Conservation (phyloP, 2,888 invertebrate species). For the Dromius quadrimaculatus region DNA sequence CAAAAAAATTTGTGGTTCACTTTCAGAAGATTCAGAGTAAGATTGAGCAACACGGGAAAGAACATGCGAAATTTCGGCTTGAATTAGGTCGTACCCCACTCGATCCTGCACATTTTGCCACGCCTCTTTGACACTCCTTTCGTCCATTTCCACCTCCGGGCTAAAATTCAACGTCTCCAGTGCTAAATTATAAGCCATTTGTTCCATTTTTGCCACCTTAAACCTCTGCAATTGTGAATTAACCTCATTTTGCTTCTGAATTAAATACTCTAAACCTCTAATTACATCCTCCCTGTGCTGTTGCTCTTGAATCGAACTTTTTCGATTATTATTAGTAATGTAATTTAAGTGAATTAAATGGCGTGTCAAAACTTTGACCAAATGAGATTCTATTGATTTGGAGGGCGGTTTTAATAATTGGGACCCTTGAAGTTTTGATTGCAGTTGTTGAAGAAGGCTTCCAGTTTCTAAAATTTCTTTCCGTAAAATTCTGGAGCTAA, state of each 20-base stretch:
- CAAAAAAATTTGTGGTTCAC: neutral
- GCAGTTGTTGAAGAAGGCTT: constrained; percentile 67
- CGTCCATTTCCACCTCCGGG: constrained; percentile 67
- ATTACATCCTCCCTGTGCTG: constrained; percentile 65
- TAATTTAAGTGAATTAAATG: constrained; percentile 69
- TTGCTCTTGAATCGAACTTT: constrained; percentile 61
- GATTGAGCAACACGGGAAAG: constrained; percentile 77
- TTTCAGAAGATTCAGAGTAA: constrained; percentile 65
- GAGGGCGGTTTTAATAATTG: neutral
- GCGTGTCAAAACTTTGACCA: constrained; percentile 81
- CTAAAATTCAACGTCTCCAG: constrained; percentile 76
- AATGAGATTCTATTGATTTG: constrained; percentile 66
- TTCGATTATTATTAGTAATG: constrained; percentile 62
- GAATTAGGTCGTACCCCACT: constrained; percentile 80
- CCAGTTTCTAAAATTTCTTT: constrained; percentile 82
- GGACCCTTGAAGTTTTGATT: neutral
- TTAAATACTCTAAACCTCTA: constrained; percentile 63
- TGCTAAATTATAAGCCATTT: constrained; percentile 78
- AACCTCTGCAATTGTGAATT: constrained; percentile 70
- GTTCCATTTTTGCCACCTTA: constrained; percentile 77
- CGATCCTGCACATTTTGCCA: constrained; percentile 82
- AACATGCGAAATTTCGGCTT: constrained; percentile 82
- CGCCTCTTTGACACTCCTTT: constrained; percentile 75
- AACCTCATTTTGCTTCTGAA: constrained; percentile 73
- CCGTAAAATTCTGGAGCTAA: constrained; percentile 71